A percentile compares a stretch with the other conserved stretches of the same genome.
Conservation (phyloP, 2,888 invertebrate species). For the Eutolmus rufibarbis region DNA sequence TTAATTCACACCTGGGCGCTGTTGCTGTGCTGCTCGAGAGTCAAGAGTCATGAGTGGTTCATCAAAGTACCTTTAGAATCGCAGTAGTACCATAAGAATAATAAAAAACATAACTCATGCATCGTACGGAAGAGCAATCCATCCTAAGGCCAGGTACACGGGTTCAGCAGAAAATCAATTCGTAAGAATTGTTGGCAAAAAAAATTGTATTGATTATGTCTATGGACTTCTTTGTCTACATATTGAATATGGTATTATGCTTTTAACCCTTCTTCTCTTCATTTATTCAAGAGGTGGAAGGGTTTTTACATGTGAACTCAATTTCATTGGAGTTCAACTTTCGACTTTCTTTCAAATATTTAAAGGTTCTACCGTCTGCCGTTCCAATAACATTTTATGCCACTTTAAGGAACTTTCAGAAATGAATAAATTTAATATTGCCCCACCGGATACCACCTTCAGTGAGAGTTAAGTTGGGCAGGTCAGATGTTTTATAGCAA, state of each 20-base stretch:
- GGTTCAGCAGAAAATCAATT: background rate
- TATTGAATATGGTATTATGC: background rate
- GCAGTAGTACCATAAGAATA: background rate
- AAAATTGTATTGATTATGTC: background rate
- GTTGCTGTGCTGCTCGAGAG: background rate
- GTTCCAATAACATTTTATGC: background rate
- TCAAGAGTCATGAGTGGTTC: background rate
- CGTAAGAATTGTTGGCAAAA: background rate
- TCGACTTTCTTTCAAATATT: conserved; percentile 1
- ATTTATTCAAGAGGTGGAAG: background rate
- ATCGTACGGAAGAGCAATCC: background rate
- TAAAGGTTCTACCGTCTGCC: background rate
- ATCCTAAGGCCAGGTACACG: background rate
- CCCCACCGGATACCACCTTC: background rate
- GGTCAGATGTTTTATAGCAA: background rate
- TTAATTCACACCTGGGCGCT: background rate
- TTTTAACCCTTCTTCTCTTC: background rate
- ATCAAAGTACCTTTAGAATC: background rate
- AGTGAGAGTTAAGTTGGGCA: background rate
- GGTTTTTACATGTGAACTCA: background rate
- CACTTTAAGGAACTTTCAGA: conserved; percentile 1
- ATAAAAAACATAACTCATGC: background rate
- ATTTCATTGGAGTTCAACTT: background rate
- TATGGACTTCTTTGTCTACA: background rate
- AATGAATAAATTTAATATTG: background rate